Conservation (phyloP, 2,113 vertebrate genomes). For the Miniopterus natalensis region DNA sequence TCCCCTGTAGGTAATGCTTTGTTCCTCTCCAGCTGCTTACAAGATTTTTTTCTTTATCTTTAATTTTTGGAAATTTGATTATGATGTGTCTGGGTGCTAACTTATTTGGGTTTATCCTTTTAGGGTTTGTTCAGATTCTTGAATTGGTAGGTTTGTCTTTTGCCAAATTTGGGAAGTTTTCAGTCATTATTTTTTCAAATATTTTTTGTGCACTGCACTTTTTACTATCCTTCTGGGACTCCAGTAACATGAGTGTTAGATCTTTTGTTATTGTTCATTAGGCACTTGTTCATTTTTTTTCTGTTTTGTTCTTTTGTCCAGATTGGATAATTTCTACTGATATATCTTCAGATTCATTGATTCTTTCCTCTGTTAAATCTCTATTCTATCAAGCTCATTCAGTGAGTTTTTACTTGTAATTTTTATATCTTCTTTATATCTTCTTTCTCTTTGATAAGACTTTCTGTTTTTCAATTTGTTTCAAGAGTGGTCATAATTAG, state of each 20-base stretch:
- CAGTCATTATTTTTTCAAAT: background rate
- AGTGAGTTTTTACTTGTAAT: background rate
- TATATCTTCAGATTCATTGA: background rate
- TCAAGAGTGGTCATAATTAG: background rate
- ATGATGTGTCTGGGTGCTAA: background rate
- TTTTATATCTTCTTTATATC: background rate
- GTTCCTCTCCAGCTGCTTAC: background rate
- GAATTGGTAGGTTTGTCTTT: background rate
- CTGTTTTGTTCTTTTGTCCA: constrained; percentile 4
- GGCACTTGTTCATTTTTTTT: background rate
- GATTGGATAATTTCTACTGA: background rate
- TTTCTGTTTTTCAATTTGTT: background rate
- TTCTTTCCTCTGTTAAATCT: constrained; percentile 21
- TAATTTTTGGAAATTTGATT: background rate
- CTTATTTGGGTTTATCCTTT: constrained; percentile 4
- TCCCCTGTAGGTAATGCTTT: background rate
- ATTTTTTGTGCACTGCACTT: background rate
- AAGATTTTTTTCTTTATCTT: background rate
- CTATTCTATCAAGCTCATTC: background rate
- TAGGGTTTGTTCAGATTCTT: background rate
- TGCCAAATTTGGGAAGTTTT: background rate
- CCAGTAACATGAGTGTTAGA: background rate
- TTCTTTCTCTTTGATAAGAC: background rate
- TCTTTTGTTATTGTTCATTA: background rate
- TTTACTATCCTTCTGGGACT: background rate